Evolutionary conservation across 2,888 invertebrate genomes (phyloP), one percentile per base, ranked within the genome.

Genomic region (Drosophila merina): DNA sequence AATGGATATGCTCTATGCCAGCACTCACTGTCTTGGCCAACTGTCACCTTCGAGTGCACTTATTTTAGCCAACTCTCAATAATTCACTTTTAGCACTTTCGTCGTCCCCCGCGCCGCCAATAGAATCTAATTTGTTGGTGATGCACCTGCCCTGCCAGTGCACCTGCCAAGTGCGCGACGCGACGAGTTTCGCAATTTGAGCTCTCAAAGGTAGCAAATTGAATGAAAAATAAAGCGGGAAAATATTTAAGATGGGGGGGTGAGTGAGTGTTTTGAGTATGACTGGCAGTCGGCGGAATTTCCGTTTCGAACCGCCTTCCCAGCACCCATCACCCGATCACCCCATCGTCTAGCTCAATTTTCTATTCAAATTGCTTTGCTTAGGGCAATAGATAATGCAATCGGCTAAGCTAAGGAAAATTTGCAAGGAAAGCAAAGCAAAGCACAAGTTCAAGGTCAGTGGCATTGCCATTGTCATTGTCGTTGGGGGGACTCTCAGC

Each of bases 281-380:
- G 71, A 83, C 73, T 68, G 57, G 51, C 50, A 57, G 42, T 12
- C 31, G 40, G n/a, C 52, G 57, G 84, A 55, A 86, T 86, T 86
- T 81, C 84, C 80, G 77, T 54, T 56, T 28, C 28, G 28, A 5
- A 28, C 28, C 28, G 28, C 28, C 28, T 28, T 6, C 28, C 6
- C 20, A 20, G 20, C 28, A 6, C 28, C 28, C 3, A 28, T 28
- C 6, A 28, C 28, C 28, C 28, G 4, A 28, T 28, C 28, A 6
- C 4, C 28, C 28, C 28, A 28, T 28, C 28, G 28, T 47, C 49
- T 45, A 51, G 44, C 50, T 44, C 57, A 72, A 58, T 55, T 67
- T 67, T 48, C 68, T 67, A 75, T 80, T 57, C 72, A 77, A 72
- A 72, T 76, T 56, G 54, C 49, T 10, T 14, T 56, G 54, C 49